These are phyloP conservation scores for Mastomys coucha DNA, from an alignment of 2,113 vertebrate genomes.

Conservation along the genomic window DNA sequence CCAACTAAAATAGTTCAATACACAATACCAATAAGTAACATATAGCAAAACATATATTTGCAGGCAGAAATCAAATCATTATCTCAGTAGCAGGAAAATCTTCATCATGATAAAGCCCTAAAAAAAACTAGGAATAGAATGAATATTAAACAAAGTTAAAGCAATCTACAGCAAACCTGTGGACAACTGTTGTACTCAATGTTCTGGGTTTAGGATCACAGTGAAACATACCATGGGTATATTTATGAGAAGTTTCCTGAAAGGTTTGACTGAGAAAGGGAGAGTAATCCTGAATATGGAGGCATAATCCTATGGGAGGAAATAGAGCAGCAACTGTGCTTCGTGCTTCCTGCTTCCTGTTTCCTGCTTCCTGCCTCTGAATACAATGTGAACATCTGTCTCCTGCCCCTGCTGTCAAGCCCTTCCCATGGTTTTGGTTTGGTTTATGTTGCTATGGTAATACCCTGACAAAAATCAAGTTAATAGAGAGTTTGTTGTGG, in stretches of 20 bases:
- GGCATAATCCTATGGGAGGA: background rate
- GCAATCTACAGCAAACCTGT: background rate
- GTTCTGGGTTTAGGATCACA: background rate
- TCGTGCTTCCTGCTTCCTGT: background rate
- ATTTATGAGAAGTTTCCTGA: background rate
- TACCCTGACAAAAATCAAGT: background rate
- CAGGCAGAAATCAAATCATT: background rate
- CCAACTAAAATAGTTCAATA: background rate
- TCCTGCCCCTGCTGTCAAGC: background rate
- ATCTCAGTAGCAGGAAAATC: background rate
- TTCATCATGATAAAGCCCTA: background rate
- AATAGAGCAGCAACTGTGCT: background rate
- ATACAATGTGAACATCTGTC: too few species aligned
- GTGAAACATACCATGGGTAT: background rate
- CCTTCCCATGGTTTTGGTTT: background rate
- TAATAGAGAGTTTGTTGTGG: background rate
- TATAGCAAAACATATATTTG: too few species aligned
- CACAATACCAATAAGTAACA: background rate
- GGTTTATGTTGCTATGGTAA: background rate
- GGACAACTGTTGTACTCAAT: background rate
- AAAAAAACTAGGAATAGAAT: background rate
- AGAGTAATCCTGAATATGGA: background rate
- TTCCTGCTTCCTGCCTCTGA: background rate
- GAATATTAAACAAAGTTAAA: background rate
- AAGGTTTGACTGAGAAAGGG: background rate